Evolutionary conservation across 2,113 vertebrate species (phyloP), one percentile per base, ranked within the genome.

Genomic region (Gasterosteus aculeatus): DNA sequence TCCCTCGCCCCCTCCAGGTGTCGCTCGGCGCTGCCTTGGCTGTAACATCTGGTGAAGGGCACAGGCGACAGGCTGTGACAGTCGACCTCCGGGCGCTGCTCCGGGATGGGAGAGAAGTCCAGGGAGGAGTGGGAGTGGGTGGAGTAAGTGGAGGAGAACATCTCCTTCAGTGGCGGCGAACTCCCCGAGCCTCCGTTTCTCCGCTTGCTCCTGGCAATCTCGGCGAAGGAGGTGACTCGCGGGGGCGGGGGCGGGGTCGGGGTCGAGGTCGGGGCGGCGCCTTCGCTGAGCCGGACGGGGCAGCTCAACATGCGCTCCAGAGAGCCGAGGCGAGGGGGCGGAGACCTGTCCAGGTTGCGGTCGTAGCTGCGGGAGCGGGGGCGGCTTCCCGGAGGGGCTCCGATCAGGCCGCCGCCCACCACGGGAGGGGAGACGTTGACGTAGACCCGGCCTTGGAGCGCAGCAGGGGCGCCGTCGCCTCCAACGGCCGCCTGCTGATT

Each of bases 291-390:
- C 62, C 96, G 95, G 12, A 98, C 94, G 0, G 97, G 98, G 81
- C 98, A 99, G 90, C 98, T 99, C 82, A 98, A 84, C 97, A 99
- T 98, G 53, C 97, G 96, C 85, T 99, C 97, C 88, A 98, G 85
- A 0, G 98, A 96, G 6, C 96, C 96, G 54, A 97, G 89, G 4
- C 95, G 93, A 9, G 88, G 87, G 0, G 94, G 71, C 1, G 95
- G 95, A 60, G 95, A 95, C 79, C 94, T 94, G 79, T 96, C 95
- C 62, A 99, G 93, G 90, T 95, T 95, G 68, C 96, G 97, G n/a
- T 99, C 98, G 0, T 98, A 99, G 92, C 98, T 99, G 49, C 96
- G 95, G 18, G 98, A 99, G 10, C 97, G 97, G 0, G 85, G 89
- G 0, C 91, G 90, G 31, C 93, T 91, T 3, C 94, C 94, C 0